Percentiles rank a stretch among this genome's conserved stretches.
Evolutionary conservation across 2,113 vertebrate genomes (phyloP).

Genomic region (Antechinus flavipes): DNA sequence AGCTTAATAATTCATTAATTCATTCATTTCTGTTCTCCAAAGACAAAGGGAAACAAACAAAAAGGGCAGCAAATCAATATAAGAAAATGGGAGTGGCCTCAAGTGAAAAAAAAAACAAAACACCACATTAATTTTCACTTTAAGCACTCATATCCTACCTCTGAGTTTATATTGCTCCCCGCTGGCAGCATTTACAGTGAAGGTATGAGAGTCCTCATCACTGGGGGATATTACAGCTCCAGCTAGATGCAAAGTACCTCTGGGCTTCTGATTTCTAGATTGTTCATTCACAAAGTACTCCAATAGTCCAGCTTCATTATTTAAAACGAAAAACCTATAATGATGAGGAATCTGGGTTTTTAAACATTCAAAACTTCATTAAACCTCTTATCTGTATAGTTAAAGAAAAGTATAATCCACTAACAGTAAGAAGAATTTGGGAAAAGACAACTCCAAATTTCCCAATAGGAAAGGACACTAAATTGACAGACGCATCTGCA

Average conservation of each 20-base stretch:
- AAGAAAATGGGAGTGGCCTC: slow-evolving; percentile 64
- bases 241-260: slow-evolving; percentile 95
- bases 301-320: slow-evolving; percentile 96
- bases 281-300: slow-evolving; percentile 99
- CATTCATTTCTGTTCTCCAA: slow-evolving; percentile 3
- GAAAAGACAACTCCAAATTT: slow-evolving; percentile 10
- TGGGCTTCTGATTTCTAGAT: slow-evolving; percentile 93
- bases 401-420: slow-evolving; percentile 49
- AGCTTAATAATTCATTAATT: neutral
- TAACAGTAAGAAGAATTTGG: slow-evolving; percentile 44
- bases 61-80: slow-evolving; percentile 13
- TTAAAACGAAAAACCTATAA: slow-evolving; percentile 96
- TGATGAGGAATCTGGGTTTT: slow-evolving; percentile 23
- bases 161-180: slow-evolving; percentile 99
- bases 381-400: neutral
- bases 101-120: slow-evolving; percentile 56
- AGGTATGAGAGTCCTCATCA: slow-evolving; percentile 98
- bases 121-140: neutral
- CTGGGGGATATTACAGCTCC: slow-evolving; percentile 99
- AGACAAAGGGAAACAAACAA: slow-evolving; percentile 22
- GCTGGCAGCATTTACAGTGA: slow-evolving; percentile 97
- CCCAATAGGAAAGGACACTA: slow-evolving; percentile 7
- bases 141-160: slow-evolving; percentile 85
- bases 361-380: slow-evolving; percentile 25
- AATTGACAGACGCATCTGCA: slow-evolving; percentile 32